These are phyloP conservation scores for Drosophila ambigua DNA, from an alignment of 1,140 invertebrate species.

Conservation along the genomic window DNA sequence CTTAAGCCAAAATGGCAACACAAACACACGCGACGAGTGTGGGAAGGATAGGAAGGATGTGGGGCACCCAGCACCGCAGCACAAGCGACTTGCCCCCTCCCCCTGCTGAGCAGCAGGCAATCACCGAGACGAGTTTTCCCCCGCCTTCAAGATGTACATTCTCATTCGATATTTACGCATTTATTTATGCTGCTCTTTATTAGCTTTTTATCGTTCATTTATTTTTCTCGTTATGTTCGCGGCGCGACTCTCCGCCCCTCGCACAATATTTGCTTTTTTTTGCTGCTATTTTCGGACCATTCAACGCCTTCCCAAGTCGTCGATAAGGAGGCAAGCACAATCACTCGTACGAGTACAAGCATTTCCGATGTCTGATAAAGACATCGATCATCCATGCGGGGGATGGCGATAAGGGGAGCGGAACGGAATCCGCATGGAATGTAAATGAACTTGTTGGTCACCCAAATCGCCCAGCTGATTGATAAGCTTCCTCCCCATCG, in stretches of 20 bases:
- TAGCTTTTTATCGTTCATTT: constrained; percentile 80
- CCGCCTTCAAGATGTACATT: constrained; percentile 23
- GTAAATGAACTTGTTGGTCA: constrained; percentile 40
- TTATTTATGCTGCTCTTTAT: constrained; percentile 79
- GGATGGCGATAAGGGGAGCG: background rate
- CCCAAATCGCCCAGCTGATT: constrained; percentile 37
- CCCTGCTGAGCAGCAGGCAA: constrained; percentile 37
- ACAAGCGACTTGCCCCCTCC: constrained; percentile 1
- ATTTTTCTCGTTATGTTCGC: constrained; percentile 71
- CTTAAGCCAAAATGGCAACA: constrained; percentile 56
- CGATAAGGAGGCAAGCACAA: constrained; percentile 7
- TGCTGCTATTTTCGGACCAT: constrained; percentile 36
- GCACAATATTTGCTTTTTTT: constrained; percentile 32
- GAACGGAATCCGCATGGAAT: constrained; percentile 21
- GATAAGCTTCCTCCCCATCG: constrained; percentile 25
- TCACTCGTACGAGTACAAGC: constrained; percentile 11
- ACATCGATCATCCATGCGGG: constrained; percentile 35
- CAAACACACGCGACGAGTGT: no score
- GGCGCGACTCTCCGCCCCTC: constrained; percentile 12
- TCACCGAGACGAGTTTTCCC: constrained; percentile 31
- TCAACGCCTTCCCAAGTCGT: constrained; percentile 1
- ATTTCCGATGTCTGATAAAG: constrained; percentile 20
- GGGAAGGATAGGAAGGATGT: no score
- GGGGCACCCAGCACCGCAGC: background rate
- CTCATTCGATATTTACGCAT: constrained; percentile 67